Percentiles rank a stretch among this genome's conserved stretches.
These are phyloP conservation scores for Maniola hyperantus DNA, from an alignment of 2,888 invertebrate genomes.

Conservation along the genomic window DNA sequence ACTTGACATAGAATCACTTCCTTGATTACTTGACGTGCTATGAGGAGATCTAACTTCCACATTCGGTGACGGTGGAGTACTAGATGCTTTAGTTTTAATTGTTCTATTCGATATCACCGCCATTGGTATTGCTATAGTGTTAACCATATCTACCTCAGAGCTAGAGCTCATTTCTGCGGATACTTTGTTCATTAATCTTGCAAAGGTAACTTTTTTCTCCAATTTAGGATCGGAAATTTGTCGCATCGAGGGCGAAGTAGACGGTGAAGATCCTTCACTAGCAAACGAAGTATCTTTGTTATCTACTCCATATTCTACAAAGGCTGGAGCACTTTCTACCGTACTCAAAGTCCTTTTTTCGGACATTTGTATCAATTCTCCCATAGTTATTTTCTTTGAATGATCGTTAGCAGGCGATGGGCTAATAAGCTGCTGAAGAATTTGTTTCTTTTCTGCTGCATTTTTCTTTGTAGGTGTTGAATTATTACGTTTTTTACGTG, in stretches of 20 bases:
- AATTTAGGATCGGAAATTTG: slow-evolving; percentile 86
- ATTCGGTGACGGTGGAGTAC: slow-evolving; percentile 86
- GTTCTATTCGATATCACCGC: slow-evolving; percentile 72
- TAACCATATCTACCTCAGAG: slow-evolving; percentile 85
- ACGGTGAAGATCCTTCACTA: slow-evolving; percentile 76
- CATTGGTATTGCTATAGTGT: slow-evolving; percentile 77
- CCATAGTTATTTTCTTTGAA: slow-evolving; percentile 85
- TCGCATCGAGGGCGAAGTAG: slow-evolving; percentile 80
- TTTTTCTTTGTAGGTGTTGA: slow-evolving; percentile 90
- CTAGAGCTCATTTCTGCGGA: slow-evolving; percentile 91
- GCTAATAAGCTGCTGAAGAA: slow-evolving; percentile 89
- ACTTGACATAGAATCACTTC: slow-evolving; percentile 89
- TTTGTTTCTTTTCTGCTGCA: slow-evolving; percentile 89
- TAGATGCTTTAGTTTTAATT: slow-evolving; percentile 69
- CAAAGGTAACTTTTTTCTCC: slow-evolving; percentile 91
- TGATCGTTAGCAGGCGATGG: slow-evolving; percentile 85
- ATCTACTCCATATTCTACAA: slow-evolving; percentile 73
- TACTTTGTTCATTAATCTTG: slow-evolving; percentile 87
- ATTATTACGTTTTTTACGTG: slow-evolving; percentile 90
- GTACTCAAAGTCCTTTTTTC: slow-evolving; percentile 81
- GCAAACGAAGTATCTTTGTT: slow-evolving; percentile 85
- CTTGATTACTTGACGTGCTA: slow-evolving; percentile 89
- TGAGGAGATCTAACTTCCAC: slow-evolving; percentile 84
- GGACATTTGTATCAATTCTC: slow-evolving; percentile 88
- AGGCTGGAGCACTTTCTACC: slow-evolving; percentile 76